These are phyloP conservation scores for Percopsis transmontana DNA, from an alignment of 2,113 vertebrate genomes.

Conservation along the genomic window DNA sequence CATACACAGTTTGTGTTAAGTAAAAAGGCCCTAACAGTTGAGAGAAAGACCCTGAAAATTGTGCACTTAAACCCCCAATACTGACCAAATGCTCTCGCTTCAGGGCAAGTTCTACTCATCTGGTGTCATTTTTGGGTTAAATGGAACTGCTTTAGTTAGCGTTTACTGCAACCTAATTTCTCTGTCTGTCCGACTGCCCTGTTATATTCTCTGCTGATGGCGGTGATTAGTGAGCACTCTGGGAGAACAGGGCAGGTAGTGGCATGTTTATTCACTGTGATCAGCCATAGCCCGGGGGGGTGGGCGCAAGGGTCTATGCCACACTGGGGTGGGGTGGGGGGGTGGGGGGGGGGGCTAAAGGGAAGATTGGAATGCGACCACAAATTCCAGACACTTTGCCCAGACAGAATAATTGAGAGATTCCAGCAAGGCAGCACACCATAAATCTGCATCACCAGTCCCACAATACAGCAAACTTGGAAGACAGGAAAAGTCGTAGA, in stretches of 20 bases:
- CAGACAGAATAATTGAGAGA: slow-evolving; percentile 74
- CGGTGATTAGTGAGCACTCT: neutral
- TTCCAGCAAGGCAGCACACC: slow-evolving; percentile 62
- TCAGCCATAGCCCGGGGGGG: slow-evolving; percentile 26
- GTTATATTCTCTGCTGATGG: neutral
- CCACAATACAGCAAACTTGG: slow-evolving; percentile 24
- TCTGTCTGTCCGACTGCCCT: neutral
- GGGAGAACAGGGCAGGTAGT: slow-evolving; percentile 59
- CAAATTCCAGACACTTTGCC: slow-evolving; percentile 75
- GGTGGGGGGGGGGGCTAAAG: neutral
- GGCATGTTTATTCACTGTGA: slow-evolving; percentile 63
- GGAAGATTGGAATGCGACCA: slow-evolving; percentile 72
- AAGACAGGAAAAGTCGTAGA: slow-evolving; percentile 19
- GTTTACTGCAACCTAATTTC: neutral
- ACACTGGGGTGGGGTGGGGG: slow-evolving; percentile 51
- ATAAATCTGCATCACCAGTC: slow-evolving; percentile 50
- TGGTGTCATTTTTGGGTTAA: neutral
- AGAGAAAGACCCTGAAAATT: neutral
- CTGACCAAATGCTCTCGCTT: neutral
- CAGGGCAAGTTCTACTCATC: too few relatives aligned
- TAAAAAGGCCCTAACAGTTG: neutral
- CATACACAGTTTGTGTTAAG: slow-evolving; percentile 25
- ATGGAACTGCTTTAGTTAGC: neutral
- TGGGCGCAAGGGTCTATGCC: slow-evolving; percentile 52
- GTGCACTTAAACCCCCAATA: neutral